Evolutionary conservation across 2,113 vertebrate species (phyloP).

Genomic region (Anser cygnoides): DNA sequence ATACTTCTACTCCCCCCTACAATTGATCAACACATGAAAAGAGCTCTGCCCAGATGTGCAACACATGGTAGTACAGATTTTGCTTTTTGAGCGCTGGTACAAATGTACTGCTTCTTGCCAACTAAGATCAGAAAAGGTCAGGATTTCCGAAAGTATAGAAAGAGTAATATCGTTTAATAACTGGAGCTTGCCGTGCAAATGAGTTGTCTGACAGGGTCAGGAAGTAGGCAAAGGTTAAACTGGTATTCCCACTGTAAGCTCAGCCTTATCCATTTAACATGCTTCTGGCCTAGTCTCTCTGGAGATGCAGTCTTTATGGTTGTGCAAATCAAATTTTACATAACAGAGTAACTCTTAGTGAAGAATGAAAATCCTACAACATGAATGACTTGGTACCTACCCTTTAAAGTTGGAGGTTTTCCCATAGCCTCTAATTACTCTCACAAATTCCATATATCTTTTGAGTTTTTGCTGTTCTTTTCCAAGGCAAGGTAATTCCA

Average conservation of each 20-base stretch:
- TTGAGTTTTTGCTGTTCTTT: not conserved
- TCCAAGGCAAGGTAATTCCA: not conserved
- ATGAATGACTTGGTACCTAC: not conserved
- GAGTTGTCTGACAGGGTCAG: not conserved
- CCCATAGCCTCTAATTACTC: not conserved
- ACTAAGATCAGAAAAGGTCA: not conserved
- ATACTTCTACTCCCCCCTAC: not conserved
- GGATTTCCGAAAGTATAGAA: not conserved
- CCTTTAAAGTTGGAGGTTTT: not conserved
- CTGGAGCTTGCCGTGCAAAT: not conserved
- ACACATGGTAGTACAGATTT: not conserved
- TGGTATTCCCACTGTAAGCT: not conserved
- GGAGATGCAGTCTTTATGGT: not conserved
- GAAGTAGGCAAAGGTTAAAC: not conserved
- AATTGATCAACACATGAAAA: not conserved
- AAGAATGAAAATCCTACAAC: not conserved
- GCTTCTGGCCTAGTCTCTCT: not conserved
- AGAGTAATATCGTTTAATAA: not conserved
- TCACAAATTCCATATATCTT: not conserved
- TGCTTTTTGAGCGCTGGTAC: not conserved
- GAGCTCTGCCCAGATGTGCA: conserved; percentile 9
- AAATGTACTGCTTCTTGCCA: not conserved
- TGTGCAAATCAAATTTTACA: not conserved
- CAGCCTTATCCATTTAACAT: not conserved
- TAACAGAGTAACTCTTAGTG: not conserved